Conservation (phyloP, 2,797 vertebrate species). For the Melanotaenia nigrans region DNA sequence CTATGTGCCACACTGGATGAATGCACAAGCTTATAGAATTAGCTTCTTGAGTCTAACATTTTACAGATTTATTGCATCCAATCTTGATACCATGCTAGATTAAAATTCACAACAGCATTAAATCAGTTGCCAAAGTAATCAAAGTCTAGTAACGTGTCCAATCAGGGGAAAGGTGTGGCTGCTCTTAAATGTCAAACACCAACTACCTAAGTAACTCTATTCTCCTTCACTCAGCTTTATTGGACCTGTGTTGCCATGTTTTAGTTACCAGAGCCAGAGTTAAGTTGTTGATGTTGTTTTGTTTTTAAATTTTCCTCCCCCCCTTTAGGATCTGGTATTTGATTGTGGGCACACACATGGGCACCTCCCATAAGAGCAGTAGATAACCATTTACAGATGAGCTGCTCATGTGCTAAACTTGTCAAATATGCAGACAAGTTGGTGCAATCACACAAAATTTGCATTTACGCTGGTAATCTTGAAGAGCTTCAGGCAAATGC, state of each 20-base stretch:
- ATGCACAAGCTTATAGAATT: not conserved
- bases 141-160: not conserved
- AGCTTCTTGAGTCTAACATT: not conserved
- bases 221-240: not conserved
- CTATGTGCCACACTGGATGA: not conserved
- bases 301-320: too few species aligned
- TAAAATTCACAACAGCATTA: not conserved
- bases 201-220: not conserved
- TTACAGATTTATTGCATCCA: not conserved
- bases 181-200: not conserved
- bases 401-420: not conserved
- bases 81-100: not conserved
- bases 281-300: not conserved
- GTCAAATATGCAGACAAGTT: conserved; percentile 1
- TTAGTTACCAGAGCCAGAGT: not conserved
- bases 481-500: not conserved
- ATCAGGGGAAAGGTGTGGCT: not conserved
- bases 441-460: not conserved
- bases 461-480: not conserved
- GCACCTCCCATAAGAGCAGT: not conserved
- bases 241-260: not conserved
- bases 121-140: not conserved
- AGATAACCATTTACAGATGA: not conserved
- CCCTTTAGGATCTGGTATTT: not conserved
- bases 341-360: not conserved